phyloP scores from a whole-genome alignment of 2,113 vertebrate species.

The Sylvietta virens region DNA sequence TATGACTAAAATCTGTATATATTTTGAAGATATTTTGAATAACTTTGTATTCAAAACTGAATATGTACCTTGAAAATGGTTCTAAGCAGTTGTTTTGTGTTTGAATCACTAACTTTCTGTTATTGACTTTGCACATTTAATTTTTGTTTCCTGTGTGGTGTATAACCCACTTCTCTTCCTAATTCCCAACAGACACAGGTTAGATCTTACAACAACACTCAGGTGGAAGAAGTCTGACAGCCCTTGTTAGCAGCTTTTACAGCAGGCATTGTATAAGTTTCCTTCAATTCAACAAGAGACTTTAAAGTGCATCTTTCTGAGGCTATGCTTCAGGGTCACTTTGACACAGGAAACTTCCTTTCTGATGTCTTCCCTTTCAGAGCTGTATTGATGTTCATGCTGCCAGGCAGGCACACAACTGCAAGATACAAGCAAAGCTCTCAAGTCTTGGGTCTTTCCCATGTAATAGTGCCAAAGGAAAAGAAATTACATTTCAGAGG shows the following conservation, averaged over 20 bases:
- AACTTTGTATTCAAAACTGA: neutral
- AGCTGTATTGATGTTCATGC: fast-evolving
- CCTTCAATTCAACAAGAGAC: neutral
- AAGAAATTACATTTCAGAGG: neutral
- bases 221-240: neutral
- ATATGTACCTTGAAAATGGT: neutral
- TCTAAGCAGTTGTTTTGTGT: neutral
- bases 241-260: neutral
- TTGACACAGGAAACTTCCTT: neutral
- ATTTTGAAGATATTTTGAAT: neutral
- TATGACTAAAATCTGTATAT: neutral
- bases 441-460: neutral
- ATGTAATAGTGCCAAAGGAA: neutral
- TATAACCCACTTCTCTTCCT: neutral
- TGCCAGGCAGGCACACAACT: neutral
- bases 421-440: neutral
- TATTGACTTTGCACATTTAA: neutral
- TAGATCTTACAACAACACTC: neutral
- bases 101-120: neutral
- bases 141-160: neutral
- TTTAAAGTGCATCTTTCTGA: neutral
- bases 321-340: neutral
- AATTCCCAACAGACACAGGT: neutral
- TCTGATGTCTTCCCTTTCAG: neutral
- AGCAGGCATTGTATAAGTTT: neutral